Percentiles rank a stretch among this genome's conserved stretches.
Conservation (phyloP, 2,113 vertebrate genomes). For the Coreoperca whiteheadi region DNA sequence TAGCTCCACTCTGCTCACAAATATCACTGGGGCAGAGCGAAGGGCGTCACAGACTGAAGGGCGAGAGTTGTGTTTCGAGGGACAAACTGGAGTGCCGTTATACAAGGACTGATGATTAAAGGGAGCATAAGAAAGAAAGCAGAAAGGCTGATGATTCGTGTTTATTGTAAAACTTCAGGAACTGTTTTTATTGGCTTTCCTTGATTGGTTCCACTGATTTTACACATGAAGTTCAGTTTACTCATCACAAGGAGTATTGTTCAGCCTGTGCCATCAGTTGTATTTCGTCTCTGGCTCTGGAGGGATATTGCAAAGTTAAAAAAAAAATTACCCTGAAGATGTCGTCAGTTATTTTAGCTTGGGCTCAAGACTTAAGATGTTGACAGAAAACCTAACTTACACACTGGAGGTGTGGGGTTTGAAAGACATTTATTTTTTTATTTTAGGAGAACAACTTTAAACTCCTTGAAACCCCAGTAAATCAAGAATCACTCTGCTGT, state of each 20-base stretch:
- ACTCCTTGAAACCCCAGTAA: not conserved
- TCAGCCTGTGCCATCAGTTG: not conserved
- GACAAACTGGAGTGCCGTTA: not conserved
- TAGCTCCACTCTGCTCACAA: conserved; percentile 60
- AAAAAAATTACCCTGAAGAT: too few relatives aligned
- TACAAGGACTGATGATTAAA: not conserved
- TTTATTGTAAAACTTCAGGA: not conserved
- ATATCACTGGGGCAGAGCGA: conserved; percentile 52
- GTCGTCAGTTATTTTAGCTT: not conserved
- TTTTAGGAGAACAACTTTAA: not conserved
- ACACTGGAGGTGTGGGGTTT: not conserved
- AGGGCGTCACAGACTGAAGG: conserved; percentile 23
- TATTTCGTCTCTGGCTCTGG: not conserved
- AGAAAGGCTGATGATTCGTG: not conserved
- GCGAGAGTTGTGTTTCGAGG: conserved; percentile 8
- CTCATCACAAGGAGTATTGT: too few relatives aligned
- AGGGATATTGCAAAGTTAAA: not conserved
- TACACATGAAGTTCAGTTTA: not conserved
- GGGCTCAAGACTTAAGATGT: not conserved
- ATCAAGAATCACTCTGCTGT: not conserved
- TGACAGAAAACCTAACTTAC: not conserved
- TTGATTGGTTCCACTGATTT: too few relatives aligned
- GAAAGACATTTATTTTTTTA: not conserved
- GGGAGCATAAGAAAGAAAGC: not conserved
- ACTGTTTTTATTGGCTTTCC: not conserved